These are phyloP conservation scores for Pogonomyrmex californicus DNA, from an alignment of 1,140 invertebrate genomes.

Conservation along the genomic window DNA sequence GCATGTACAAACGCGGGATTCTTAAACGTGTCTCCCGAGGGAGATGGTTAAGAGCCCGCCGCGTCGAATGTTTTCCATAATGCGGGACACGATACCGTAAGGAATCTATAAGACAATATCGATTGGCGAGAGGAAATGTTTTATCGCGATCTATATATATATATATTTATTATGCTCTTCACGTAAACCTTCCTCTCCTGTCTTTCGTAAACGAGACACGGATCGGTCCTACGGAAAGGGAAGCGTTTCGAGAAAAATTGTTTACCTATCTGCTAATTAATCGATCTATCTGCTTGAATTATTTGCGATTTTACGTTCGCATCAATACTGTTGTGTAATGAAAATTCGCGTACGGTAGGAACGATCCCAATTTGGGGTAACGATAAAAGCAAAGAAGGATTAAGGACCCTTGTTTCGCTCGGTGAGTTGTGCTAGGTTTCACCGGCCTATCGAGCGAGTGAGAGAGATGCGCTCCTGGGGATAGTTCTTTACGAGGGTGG, in stretches of 20 bases:
- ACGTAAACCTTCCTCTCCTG: neutral
- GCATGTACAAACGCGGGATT: constrained; percentile 67
- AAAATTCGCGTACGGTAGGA: neutral
- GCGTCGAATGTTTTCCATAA: constrained; percentile 49
- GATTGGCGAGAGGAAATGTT: constrained; percentile 15
- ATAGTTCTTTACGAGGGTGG: constrained; percentile 72
- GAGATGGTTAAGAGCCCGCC: constrained; percentile 34
- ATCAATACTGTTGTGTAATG: neutral
- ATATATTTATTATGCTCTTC: neutral
- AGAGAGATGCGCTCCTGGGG: constrained; percentile 59
- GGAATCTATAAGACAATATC: constrained; percentile 47
- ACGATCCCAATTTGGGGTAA: constrained; percentile 15
- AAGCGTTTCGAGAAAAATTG: neutral
- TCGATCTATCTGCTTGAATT: constrained; percentile 1
- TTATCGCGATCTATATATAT: neutral
- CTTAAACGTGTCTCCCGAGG: constrained; percentile 58
- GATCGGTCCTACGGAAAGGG: neutral
- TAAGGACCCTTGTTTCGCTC: constrained; percentile 38
- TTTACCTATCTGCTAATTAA: neutral
- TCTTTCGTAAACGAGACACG: neutral
- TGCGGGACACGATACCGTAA: constrained; percentile 28
- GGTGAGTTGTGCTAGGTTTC: constrained; percentile 28
- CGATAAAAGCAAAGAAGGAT: constrained; percentile 25
- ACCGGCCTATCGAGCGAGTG: neutral
- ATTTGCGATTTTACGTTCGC: constrained; percentile 17